phyloP scores from a whole-genome alignment of 2,797 vertebrate genomes.

The Falco naumanni region DNA sequence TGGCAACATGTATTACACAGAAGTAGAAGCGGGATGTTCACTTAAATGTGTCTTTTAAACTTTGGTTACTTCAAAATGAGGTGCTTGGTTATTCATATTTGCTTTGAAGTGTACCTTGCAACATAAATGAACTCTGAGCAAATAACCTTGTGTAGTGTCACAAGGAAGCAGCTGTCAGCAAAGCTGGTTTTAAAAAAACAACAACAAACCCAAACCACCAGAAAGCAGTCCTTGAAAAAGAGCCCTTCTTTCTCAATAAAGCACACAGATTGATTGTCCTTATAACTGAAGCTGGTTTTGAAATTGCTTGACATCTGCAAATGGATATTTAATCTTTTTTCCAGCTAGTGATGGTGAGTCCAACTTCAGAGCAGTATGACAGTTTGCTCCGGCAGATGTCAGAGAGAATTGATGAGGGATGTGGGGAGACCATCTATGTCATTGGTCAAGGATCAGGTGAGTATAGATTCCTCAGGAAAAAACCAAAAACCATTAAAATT shows the following conservation, averaged over 20 bases:
- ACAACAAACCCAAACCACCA: neutral
- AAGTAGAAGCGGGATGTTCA: neutral
- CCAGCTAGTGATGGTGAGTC: conserved; percentile 93
- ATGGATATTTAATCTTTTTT: conserved; percentile 65
- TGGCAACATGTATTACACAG: neutral
- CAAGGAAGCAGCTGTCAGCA: neutral
- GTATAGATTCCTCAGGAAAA: conserved; percentile 62
- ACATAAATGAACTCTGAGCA: neutral
- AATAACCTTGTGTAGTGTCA: neutral
- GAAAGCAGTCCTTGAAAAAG: neutral
- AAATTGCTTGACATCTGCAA: neutral
- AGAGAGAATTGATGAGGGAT: conserved; percentile 91
- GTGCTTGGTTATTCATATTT: neutral
- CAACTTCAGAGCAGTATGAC: conserved; percentile 93
- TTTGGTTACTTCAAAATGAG: conserved; percentile 4
- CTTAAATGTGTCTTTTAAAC: conserved; percentile 47
- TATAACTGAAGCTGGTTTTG: neutral
- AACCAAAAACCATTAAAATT: neutral
- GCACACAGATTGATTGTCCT: neutral
- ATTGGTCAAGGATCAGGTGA: conserved; percentile 96
- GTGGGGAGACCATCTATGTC: conserved; percentile 95
- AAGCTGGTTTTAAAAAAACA: neutral
- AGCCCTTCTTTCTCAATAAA: neutral
- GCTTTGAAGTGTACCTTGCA: conserved; percentile 44
- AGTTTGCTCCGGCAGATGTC: conserved; percentile 88